Base-by-base conservation (phyloP, 2,888 invertebrate genomes). In the Eupithecia dodoneata region DNA sequence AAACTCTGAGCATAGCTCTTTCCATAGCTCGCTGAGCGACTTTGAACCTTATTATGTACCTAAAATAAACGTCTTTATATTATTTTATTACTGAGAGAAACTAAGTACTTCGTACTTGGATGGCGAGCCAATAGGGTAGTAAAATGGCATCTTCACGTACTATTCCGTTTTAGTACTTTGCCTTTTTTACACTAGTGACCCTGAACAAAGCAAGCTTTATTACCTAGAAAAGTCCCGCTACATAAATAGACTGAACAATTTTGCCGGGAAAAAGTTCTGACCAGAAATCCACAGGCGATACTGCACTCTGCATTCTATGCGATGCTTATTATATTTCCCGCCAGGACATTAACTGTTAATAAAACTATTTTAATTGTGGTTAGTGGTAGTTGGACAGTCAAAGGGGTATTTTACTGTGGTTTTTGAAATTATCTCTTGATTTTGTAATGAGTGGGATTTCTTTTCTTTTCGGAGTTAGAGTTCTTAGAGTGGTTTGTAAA, bases 301-400 rank as follows among this genome's bases (percentile, higher is more conserved):
- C 18, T 13, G 44, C 18, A 13, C 70, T 4, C 47, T 18, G 18
- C 18, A 45, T 45, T 45, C 81, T 81, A 83, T 77, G 83, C 89
- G 87, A 90, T 88, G 88, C 90, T 92, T 91, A 91, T 91, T 90
- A 93, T 91, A 91, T 93, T 91, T 93, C 91, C 92, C 90, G 91
- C 89, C 90, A 92, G 85, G 12, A 70, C 70, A 47, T 49, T 91
- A 91, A 93, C 92, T 86, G 92, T 92, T 74, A 88, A 85, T 87
- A 79, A 78, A 84, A 83, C 85, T 83, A 86, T 87, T 87, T 90
- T 90, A 90, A 92, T 90, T 84, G 85, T 71, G 5, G 59, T 65
- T 75, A 74, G 52, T 59, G 45, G 9, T n/a, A 42, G 52, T n/a
- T 18, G 71, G 66, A 66, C 66, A 52, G 66, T 73, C 47, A n/a